phyloP scores from a whole-genome alignment of 2,113 vertebrate species.

The Cygnus atratus region DNA sequence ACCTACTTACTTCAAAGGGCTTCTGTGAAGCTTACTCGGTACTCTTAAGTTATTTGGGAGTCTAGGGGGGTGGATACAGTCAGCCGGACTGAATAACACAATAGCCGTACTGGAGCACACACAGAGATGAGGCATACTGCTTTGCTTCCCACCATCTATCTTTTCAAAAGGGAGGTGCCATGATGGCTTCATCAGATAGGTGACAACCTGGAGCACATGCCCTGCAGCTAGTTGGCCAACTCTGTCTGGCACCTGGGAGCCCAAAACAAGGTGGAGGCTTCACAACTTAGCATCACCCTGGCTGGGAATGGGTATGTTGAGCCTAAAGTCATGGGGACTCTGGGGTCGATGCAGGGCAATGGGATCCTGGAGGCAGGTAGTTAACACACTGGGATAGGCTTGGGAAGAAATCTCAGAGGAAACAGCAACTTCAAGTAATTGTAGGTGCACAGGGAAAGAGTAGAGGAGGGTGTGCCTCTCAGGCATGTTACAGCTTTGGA shows the following conservation, averaged over 20 bases:
- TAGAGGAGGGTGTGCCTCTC: neutral
- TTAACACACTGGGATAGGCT: neutral
- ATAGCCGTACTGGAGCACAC: neutral
- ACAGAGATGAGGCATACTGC: neutral
- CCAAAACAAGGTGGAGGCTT: neutral
- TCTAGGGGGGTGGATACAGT: neutral
- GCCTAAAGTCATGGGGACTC: neutral
- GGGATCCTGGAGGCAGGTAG: neutral
- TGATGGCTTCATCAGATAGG: neutral
- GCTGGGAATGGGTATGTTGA: neutral
- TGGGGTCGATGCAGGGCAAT: rapidly evolving
- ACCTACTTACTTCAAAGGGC: neutral
- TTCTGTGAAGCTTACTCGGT: neutral
- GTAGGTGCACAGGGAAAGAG: neutral
- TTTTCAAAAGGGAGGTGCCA: neutral
- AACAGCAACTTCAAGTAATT: neutral
- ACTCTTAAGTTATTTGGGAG: neutral
- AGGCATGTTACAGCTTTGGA: neutral
- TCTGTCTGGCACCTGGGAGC: neutral
- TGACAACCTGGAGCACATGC: neutral
- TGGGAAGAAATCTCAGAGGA: neutral
- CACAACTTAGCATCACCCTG: neutral
- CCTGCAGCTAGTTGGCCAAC: neutral
- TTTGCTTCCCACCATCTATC: neutral
- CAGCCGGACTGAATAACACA: neutral